These are phyloP conservation scores for Holacanthella duospinosa DNA, from an alignment of 2,888 invertebrate species.

Conservation along the genomic window DNA sequence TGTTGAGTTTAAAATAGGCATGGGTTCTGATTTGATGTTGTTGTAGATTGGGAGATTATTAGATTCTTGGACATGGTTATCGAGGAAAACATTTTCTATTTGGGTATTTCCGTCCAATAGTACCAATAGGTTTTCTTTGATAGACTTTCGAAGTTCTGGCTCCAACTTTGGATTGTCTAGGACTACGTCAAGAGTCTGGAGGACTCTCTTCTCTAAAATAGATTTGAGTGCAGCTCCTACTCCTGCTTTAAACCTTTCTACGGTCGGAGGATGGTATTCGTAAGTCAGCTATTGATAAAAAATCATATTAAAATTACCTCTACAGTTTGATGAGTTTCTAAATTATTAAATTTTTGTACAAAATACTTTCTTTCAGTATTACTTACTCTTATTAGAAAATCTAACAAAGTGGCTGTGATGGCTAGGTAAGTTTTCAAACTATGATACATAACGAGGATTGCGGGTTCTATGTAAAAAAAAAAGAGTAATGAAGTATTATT, in stretches of 20 bases:
- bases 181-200: slow-evolving; percentile 71
- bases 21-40: neutral
- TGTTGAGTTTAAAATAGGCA: neutral
- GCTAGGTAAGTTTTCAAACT: slow-evolving; percentile 84
- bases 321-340: too few relatives aligned
- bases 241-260: slow-evolving; percentile 67
- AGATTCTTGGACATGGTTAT: neutral
- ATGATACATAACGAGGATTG: slow-evolving; percentile 85
- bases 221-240: slow-evolving; percentile 71
- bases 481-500: too few relatives aligned
- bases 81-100: neutral
- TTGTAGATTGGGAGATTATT: neutral
- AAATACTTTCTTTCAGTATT: neutral
- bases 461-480: slow-evolving; percentile 78
- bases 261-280: slow-evolving; percentile 69
- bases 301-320: slow-evolving; percentile 39
- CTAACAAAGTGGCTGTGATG: slow-evolving; percentile 76
- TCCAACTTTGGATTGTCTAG: slow-evolving; percentile 82
- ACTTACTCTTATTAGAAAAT: slow-evolving; percentile 71
- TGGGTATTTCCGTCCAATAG: slow-evolving; percentile 13
- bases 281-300: slow-evolving; percentile 59
- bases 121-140: slow-evolving; percentile 57
- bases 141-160: slow-evolving; percentile 67
- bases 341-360: neutral
- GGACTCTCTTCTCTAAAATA: slow-evolving; percentile 82